Conservation (phyloP, 2,113 vertebrate species). For the Gallinago media region DNA sequence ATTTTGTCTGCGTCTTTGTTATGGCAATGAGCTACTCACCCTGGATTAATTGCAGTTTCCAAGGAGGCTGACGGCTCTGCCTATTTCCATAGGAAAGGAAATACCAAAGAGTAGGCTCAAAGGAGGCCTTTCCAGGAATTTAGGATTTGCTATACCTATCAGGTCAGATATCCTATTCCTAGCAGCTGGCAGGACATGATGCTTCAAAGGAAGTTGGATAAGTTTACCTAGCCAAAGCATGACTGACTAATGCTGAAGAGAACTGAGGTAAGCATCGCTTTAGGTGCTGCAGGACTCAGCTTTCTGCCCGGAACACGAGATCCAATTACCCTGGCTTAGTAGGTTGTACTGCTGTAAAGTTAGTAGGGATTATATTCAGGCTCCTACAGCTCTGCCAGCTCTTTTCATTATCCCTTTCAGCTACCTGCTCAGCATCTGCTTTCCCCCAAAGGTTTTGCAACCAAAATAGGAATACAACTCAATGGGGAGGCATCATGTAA, state of each 20-base stretch:
- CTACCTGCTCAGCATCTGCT: not conserved
- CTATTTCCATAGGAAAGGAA: constrained; percentile 44
- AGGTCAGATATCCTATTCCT: constrained; percentile 52
- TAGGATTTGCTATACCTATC: constrained; percentile 34
- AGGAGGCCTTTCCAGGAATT: constrained; percentile 31
- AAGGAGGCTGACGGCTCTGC: constrained; percentile 8
- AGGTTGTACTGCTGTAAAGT: not conserved
- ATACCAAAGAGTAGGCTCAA: constrained; percentile 2
- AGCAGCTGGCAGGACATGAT: constrained; percentile 51
- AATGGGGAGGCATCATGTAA: not conserved
- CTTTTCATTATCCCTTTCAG: not conserved
- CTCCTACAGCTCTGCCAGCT: not conserved
- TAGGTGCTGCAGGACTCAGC: constrained; percentile 12
- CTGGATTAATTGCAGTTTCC: constrained; percentile 32
- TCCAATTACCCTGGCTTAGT: not conserved
- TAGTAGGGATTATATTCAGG: not conserved
- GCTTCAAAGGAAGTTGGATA: constrained; percentile 54
- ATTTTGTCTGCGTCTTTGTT: constrained; percentile 1
- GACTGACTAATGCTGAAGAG: constrained; percentile 17
- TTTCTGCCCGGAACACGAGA: constrained; percentile 1
- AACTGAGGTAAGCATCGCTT: constrained; percentile 13
- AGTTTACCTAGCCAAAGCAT: constrained; percentile 1
- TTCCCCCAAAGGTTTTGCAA: not conserved
- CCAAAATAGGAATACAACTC: not conserved
- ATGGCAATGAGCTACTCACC: not conserved